A percentile compares a stretch with the other conserved stretches of the same genome.
Evolutionary conservation across 2,888 invertebrate genomes (phyloP).

Genomic region (Rotaria macrura): DNA sequence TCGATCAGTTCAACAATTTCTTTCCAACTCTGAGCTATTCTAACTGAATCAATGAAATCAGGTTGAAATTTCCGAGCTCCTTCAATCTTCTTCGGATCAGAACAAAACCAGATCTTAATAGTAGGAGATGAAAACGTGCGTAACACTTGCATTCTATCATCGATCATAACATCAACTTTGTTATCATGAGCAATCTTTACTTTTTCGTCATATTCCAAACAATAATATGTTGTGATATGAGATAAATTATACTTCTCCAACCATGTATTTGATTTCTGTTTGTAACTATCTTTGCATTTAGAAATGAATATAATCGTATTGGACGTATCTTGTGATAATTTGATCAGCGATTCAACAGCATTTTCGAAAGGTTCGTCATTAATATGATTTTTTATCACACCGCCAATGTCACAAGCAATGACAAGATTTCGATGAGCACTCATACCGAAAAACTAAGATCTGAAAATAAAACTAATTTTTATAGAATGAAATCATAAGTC

Average conservation of each 20-base stretch:
- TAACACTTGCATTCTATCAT: not conserved
- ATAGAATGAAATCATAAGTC: no score
- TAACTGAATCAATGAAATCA: not conserved
- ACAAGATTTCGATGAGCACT: not conserved
- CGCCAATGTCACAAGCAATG: slow-evolving; percentile 3
- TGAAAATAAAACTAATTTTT: not conserved
- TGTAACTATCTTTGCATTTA: not conserved
- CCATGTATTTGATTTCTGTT: not conserved
- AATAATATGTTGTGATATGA: not conserved
- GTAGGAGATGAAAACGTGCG: not conserved
- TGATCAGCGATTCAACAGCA: not conserved
- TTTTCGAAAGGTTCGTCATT: not conserved
- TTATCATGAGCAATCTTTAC: not conserved
- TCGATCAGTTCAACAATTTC: not conserved
- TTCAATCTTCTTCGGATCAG: not conserved
- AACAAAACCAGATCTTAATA: not conserved
- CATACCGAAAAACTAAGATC: not conserved
- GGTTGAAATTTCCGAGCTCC: not conserved
- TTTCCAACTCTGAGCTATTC: not conserved
- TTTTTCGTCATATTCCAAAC: not conserved
- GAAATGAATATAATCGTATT: not conserved
- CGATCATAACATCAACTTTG: not conserved
- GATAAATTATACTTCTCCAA: not conserved
- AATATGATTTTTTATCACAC: not conserved
- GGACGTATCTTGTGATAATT: not conserved